phyloP scores from a whole-genome alignment of 2,888 invertebrate genomes.

The Euphydryas editha region DNA sequence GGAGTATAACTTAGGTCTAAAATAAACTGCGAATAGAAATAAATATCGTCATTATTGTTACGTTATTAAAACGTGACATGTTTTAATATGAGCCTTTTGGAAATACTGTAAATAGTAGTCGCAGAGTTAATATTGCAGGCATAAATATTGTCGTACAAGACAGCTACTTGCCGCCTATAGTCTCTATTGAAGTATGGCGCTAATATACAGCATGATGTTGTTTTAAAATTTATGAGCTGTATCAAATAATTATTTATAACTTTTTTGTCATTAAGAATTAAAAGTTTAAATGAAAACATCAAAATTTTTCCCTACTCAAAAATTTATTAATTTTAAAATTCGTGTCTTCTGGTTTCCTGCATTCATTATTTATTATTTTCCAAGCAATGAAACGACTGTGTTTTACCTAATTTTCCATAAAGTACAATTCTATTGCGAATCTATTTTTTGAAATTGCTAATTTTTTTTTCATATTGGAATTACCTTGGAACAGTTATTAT shows the following conservation, averaged over 20 bases:
- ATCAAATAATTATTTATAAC: neutral
- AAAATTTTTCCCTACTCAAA: no score
- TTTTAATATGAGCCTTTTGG: constrained; percentile 41
- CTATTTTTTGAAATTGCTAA: no score
- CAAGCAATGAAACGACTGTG: no score
- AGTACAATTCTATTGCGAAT: no score
- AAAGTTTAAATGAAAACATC: no score
- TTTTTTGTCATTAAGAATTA: no score
- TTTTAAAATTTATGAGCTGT: neutral
- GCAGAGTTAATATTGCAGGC: constrained; percentile 81
- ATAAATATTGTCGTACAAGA: constrained; percentile 81
- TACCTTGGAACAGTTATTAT: no score
- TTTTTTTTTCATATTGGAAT: no score
- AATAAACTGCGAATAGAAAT: neutral
- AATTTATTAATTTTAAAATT: no score
- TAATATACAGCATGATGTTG: constrained; percentile 60
- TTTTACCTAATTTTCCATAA: no score
- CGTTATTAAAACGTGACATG: constrained; percentile 28
- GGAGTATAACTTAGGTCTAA: neutral
- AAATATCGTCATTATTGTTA: constrained; percentile 12
- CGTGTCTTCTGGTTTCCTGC: no score
- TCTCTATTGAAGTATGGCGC: constrained; percentile 79
- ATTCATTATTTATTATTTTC: no score
- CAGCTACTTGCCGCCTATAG: constrained; percentile 77
- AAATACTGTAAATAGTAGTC: constrained; percentile 67